Conservation (phyloP, 2,797 vertebrate genomes). For the Eptatretus atami region DNA sequence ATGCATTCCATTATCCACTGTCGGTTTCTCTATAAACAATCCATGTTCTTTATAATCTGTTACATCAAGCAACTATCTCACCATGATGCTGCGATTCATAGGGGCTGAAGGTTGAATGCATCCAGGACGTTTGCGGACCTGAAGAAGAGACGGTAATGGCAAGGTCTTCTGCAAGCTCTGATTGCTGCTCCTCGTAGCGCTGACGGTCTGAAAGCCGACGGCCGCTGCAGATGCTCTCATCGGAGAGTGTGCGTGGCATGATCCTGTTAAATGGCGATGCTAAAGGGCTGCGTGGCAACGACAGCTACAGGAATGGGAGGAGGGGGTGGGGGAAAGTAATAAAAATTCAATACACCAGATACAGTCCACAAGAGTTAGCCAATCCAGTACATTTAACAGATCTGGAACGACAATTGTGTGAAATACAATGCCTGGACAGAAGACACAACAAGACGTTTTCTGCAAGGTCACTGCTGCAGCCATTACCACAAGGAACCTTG, state of each 20-base stretch:
- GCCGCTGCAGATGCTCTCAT: constrained; percentile 53
- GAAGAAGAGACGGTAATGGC: constrained; percentile 33
- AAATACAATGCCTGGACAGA: no score
- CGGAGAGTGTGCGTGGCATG: constrained; percentile 49
- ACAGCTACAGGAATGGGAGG: constrained; percentile 21
- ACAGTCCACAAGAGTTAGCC: no score
- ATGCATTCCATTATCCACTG: no score
- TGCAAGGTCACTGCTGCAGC: no score
- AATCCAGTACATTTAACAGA: no score
- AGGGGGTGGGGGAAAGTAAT: constrained; percentile 10
- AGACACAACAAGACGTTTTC: no score
- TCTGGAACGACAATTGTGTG: no score
- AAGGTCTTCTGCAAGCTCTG: constrained; percentile 20
- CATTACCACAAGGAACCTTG: no score
- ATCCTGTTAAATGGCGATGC: constrained; percentile 16
- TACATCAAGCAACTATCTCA: no score
- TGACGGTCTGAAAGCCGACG: constrained; percentile 23
- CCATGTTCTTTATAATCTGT: no score
- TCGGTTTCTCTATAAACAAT: no score
- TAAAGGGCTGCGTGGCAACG: constrained; percentile 38
- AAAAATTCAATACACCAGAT: background rate
- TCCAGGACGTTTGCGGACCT: constrained; percentile 59
- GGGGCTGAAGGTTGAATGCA: constrained; percentile 31
- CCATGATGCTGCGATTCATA: no score
- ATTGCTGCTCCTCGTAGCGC: constrained; percentile 22